phyloP scores from a whole-genome alignment of 2,797 vertebrate genomes.

The Melanotaenia trifasciata region DNA sequence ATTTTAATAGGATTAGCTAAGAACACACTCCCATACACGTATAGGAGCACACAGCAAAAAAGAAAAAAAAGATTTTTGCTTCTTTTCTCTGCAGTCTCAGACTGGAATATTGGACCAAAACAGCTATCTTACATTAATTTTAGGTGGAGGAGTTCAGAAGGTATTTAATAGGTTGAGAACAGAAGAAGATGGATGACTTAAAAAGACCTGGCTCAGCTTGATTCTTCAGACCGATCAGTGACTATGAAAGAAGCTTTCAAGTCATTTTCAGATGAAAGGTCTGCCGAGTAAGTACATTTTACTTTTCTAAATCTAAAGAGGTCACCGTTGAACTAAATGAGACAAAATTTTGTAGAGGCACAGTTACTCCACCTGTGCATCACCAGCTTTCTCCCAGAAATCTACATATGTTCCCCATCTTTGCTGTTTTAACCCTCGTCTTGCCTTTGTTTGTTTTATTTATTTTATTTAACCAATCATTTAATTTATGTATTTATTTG shows the following conservation, averaged over 20 bases:
- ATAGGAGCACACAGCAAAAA: slow-evolving; percentile 22
- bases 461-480: no score
- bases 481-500: no score
- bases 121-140: slow-evolving; percentile 21
- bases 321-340: slow-evolving; percentile 1
- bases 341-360: neutral
- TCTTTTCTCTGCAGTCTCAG: slow-evolving; percentile 26
- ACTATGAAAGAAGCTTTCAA: slow-evolving; percentile 8
- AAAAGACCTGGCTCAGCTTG: slow-evolving; percentile 18
- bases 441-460: no score
- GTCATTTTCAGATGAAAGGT: slow-evolving; percentile 15
- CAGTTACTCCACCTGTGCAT: neutral
- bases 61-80: slow-evolving; percentile 19
- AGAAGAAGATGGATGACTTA: slow-evolving; percentile 8
- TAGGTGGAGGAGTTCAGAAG: slow-evolving; percentile 10
- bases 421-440: no score
- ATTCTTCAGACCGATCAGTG: slow-evolving; percentile 9
- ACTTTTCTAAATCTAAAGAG: slow-evolving; percentile 9
- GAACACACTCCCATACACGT: slow-evolving; percentile 36
- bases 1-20: slow-evolving; percentile 61
- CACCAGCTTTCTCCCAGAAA: no score
- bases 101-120: slow-evolving; percentile 1
- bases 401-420: no score
- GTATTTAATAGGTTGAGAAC: slow-evolving; percentile 20
- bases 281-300: slow-evolving; percentile 11